phyloP scores from a whole-genome alignment of 2,888 invertebrate species.

The Drosophila niveifrons region DNA sequence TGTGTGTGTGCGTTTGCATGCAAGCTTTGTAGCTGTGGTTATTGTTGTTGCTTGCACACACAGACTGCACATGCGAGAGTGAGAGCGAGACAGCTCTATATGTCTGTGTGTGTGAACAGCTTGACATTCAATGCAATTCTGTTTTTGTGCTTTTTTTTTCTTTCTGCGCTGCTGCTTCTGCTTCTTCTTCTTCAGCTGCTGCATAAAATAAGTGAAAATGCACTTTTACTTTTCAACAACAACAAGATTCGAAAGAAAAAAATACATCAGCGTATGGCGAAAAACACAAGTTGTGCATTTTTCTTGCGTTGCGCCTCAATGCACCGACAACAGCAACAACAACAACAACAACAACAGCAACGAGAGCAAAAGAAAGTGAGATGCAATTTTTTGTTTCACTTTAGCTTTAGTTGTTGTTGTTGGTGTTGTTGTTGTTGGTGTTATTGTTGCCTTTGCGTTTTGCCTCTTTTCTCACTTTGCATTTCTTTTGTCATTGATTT shows the following conservation, averaged over 20 bases:
- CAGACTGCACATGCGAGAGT: slow-evolving; percentile 53
- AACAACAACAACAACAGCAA: slow-evolving; percentile 32
- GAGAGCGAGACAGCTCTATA: slow-evolving; percentile 59
- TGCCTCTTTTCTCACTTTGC: slow-evolving; percentile 48
- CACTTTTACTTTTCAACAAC: slow-evolving; percentile 84
- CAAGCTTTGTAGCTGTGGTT: slow-evolving; percentile 49
- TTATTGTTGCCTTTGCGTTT: slow-evolving; percentile 11
- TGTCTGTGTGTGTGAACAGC: slow-evolving; percentile 64
- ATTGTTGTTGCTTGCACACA: slow-evolving; percentile 53
- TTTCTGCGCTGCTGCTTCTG: slow-evolving; percentile 26
- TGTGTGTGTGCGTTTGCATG: slow-evolving; percentile 56
- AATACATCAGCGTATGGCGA: neutral
- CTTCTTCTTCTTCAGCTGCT: slow-evolving; percentile 45
- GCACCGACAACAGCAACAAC: slow-evolving; percentile 43
- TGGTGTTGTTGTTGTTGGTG: slow-evolving; percentile 15
- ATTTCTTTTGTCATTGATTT: slow-evolving; percentile 71
- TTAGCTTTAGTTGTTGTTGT: slow-evolving; percentile 22
- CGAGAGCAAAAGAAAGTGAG: slow-evolving; percentile 78
- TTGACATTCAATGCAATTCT: slow-evolving; percentile 81
- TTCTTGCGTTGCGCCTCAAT: slow-evolving; percentile 67
- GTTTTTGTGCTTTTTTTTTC: slow-evolving; percentile 33
- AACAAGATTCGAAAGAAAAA: slow-evolving; percentile 26
- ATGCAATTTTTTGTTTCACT: slow-evolving; percentile 70
- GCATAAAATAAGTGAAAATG: slow-evolving; percentile 84
- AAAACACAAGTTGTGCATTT: slow-evolving; percentile 59